Evolutionary conservation across 2,113 vertebrate genomes (phyloP), one percentile per base, ranked within the genome.

Genomic region (Cololabis saira): DNA sequence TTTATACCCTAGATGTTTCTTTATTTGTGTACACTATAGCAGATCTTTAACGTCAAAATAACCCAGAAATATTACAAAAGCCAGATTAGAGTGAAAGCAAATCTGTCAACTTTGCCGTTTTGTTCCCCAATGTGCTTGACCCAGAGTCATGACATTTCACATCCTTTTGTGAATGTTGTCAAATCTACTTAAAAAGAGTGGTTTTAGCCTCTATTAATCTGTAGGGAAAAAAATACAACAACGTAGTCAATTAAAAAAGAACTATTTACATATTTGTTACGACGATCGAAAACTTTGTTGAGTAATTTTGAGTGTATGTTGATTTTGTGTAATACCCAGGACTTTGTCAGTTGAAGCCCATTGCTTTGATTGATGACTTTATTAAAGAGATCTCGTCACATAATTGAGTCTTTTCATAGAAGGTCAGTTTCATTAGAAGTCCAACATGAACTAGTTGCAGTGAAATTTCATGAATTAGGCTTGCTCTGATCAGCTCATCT

Each of bases 331-430:
- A 74, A 70, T 54, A 73, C 61, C 18, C 43, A 10, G 22, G 54
- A 37, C 67, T 56, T 37, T 52, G 77, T 73, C 77, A 65, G 65
- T 44, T 44, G 80, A 75, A 44, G 78, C 76, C 22, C 63, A 18
- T 66, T 73, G 79, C 76, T 74, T 80, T 83, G 86, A 78, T 85
- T 85, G 89, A 86, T 72, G 80, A 82, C 73, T 88, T 83, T 75
- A 91, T 90, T 90, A 77, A 64, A 73, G 60, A 73, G 78, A 89
- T 90, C 62, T 78, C 60, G 81, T 61, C 55, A 52, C 60, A 69
- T 90, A 87, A 89, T 87, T 81, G 80, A 76, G 83, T 52, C 71
- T 78, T 86, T 91, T 91, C 85, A 84, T 74, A 43, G 78, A 90
- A 89, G 90, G 88, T 89, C 87, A 87, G 67, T 53, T 68, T 90